These are phyloP conservation scores for Todiramphus chloris DNA, from an alignment of 2,113 vertebrate species.

Conservation along the genomic window DNA sequence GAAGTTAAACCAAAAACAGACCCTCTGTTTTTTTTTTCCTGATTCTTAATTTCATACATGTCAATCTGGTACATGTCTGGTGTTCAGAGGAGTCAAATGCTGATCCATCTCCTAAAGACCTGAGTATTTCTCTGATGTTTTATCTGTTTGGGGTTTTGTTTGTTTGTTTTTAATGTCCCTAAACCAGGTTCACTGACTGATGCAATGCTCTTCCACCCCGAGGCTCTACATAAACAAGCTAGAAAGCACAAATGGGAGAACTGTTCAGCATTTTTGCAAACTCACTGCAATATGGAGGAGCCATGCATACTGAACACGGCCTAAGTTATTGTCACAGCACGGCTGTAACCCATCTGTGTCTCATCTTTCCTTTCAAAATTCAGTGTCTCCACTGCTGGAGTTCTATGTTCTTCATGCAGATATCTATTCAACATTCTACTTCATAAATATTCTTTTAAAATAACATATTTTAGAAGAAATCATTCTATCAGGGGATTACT, in stretches of 20 bases:
- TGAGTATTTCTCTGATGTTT: neutral
- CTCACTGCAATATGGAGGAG: neutral
- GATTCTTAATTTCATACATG: neutral
- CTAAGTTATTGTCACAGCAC: neutral
- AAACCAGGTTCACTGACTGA: neutral
- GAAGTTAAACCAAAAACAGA: neutral
- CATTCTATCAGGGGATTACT: neutral
- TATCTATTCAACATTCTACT: neutral
- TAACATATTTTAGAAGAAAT: neutral
- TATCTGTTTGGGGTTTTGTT: neutral
- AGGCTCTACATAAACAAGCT: neutral
- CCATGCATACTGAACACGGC: neutral
- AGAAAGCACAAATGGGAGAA: neutral
- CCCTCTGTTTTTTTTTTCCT: neutral
- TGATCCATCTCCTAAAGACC: neutral
- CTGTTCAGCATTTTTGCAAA: neutral
- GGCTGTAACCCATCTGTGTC: neutral
- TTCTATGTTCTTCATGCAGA: neutral
- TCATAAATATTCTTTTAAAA: neutral
- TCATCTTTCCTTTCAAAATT: neutral
- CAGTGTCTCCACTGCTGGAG: neutral
- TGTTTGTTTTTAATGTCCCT: neutral
- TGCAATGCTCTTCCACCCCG: neutral
- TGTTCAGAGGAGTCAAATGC: neutral
- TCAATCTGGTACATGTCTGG: neutral